Evolutionary conservation across 2,888 invertebrate genomes (phyloP).

Genomic region (Pecten maximus): DNA sequence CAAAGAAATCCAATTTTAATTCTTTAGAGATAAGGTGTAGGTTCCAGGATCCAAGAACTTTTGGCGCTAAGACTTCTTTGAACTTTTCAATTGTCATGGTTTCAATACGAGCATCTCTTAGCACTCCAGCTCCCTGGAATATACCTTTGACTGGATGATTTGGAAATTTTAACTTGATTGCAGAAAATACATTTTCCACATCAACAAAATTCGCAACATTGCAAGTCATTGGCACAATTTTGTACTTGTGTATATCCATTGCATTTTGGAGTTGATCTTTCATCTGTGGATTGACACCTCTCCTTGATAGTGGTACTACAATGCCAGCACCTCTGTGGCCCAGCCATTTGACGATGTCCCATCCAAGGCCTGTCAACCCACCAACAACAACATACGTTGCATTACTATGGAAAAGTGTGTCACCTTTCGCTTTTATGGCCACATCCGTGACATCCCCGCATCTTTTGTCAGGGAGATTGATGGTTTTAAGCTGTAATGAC

Average conservation of each 20-base stretch:
- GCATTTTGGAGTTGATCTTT: slow-evolving; percentile 54
- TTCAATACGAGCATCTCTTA: slow-evolving; percentile 53
- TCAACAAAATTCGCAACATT: slow-evolving; percentile 62
- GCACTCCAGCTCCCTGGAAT: slow-evolving; percentile 66
- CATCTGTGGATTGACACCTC: slow-evolving; percentile 51
- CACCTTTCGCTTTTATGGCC: not conserved
- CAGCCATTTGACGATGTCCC: slow-evolving; percentile 66
- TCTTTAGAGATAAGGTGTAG: slow-evolving; percentile 62
- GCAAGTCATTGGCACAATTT: slow-evolving; percentile 56
- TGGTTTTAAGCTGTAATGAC: not conserved
- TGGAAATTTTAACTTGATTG: slow-evolving; percentile 46
- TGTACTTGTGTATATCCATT: slow-evolving; percentile 47
- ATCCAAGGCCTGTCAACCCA: slow-evolving; percentile 73
- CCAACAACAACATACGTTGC: slow-evolving; percentile 70
- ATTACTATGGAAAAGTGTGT: slow-evolving; percentile 56
- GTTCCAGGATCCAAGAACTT: slow-evolving; percentile 68
- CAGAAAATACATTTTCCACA: slow-evolving; percentile 52
- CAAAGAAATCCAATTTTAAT: slow-evolving; percentile 66
- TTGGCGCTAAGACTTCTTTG: slow-evolving; percentile 51
- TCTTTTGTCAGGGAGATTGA: not conserved
- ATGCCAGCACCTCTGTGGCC: slow-evolving; percentile 63
- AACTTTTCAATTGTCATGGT: slow-evolving; percentile 58
- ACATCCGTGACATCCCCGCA: not conserved
- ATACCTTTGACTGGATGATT: slow-evolving; percentile 60
- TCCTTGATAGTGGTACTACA: slow-evolving; percentile 64